Percentiles rank a stretch among this genome's conserved stretches.
phyloP scores from a whole-genome alignment of 1,140 invertebrate genomes.

The Papilio xuthus region DNA sequence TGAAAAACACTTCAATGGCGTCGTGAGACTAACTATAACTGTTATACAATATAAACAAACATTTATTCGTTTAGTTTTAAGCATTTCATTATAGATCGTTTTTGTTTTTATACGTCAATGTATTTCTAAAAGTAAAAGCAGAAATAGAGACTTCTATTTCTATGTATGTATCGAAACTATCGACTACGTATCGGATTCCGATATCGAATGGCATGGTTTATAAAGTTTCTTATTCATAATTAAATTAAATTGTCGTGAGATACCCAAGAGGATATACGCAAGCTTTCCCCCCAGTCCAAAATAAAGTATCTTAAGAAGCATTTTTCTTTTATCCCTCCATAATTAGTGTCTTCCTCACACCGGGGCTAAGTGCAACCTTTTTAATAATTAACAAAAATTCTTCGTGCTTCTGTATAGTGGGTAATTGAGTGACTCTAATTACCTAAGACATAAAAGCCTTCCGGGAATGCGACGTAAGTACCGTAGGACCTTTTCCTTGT shows the following conservation, averaged over 20 bases:
- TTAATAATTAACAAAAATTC: constrained; percentile 80
- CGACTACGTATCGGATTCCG: too few species aligned
- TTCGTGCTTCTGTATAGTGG: constrained; percentile 61
- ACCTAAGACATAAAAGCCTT: constrained; percentile 75
- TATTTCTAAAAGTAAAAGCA: too few species aligned
- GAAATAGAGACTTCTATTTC: too few species aligned
- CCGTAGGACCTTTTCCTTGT: constrained; percentile 61
- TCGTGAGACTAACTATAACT: constrained; percentile 45
- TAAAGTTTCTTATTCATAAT: not conserved
- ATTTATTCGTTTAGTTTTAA: not conserved
- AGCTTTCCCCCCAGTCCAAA: constrained; percentile 13
- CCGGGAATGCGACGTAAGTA: constrained; percentile 64
- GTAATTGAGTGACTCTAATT: constrained; percentile 81
- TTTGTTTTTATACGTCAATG: too few species aligned
- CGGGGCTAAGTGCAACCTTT: constrained; percentile 73
- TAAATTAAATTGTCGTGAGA: not conserved
- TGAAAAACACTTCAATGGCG: constrained; percentile 43
- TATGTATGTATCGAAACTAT: too few species aligned
- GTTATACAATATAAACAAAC: constrained; percentile 21
- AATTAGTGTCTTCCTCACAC: constrained; percentile 35
- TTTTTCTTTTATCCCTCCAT: constrained; percentile 34
- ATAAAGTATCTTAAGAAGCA: not conserved
- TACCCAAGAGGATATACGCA: not conserved
- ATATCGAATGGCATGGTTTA: too few species aligned
- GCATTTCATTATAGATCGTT: not conserved